phyloP scores from a whole-genome alignment of 2,888 invertebrate species.

The Drosophila putrida region DNA sequence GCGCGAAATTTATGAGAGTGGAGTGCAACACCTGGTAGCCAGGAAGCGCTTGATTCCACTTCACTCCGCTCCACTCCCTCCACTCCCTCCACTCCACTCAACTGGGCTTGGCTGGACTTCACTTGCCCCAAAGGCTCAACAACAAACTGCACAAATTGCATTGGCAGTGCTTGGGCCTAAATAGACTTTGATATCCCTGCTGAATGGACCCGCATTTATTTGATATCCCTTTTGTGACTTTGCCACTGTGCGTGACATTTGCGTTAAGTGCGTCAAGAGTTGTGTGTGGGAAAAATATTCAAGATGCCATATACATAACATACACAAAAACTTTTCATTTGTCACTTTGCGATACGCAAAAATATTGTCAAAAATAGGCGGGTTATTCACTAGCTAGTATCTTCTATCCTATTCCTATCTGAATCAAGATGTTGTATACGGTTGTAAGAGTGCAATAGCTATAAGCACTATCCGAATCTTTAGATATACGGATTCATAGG shows the following conservation, averaged over 20 bases:
- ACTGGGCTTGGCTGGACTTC: constrained; percentile 14
- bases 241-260: constrained; percentile 80
- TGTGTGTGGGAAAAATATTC: constrained; percentile 68
- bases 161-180: constrained; percentile 19
- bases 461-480: constrained; percentile 40
- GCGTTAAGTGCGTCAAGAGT: constrained; percentile 70
- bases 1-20: constrained; percentile 77
- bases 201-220: constrained; percentile 75
- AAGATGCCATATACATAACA: constrained; percentile 12
- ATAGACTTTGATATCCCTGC: constrained; percentile 34
- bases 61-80: neutral
- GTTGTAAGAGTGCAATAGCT: constrained; percentile 62
- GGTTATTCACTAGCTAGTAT: constrained; percentile 17
- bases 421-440: constrained; percentile 14
- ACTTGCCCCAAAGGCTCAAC: constrained; percentile 45
- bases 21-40: constrained; percentile 78
- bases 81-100: neutral
- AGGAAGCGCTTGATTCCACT: constrained; percentile 20
- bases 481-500: constrained; percentile 14
- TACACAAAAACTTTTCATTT: constrained; percentile 62
- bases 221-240: constrained; percentile 72
- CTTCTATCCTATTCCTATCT: constrained; percentile 29
- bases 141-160: constrained; percentile 49
- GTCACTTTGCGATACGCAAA: constrained; percentile 62
- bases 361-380: constrained; percentile 59